Conservation (phyloP, 2,888 invertebrate species). For the Drosophila borealis region DNA sequence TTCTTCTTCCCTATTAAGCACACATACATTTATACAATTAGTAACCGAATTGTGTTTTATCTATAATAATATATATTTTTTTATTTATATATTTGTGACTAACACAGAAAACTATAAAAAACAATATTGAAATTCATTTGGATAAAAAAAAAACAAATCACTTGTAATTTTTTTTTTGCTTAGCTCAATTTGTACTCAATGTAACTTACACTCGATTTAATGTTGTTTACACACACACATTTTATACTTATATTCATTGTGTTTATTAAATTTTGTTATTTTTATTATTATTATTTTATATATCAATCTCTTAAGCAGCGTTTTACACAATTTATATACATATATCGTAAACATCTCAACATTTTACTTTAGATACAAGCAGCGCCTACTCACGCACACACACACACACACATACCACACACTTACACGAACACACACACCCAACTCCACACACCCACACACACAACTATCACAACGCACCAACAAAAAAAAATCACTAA, state of each 20-base stretch:
- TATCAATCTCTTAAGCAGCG: conserved; percentile 34
- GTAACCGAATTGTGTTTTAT: conserved; percentile 19
- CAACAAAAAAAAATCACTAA: conserved; percentile 45
- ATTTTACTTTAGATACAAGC: conserved; percentile 68
- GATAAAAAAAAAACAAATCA: conserved; percentile 32
- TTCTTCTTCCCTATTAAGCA: conserved; percentile 21
- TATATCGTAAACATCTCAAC: conserved; percentile 34
- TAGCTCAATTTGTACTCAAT: conserved; percentile 55
- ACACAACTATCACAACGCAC: conserved; percentile 45
- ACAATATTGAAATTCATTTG: conserved; percentile 24
- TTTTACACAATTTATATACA: conserved; percentile 20
- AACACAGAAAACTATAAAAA: conserved; percentile 47
- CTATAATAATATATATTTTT: conserved; percentile 15
- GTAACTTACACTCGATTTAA: conserved; percentile 48
- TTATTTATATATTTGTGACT: conserved; percentile 44
- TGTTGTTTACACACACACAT: conserved; percentile 36
- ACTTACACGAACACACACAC: conserved; percentile 19
- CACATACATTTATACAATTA: conserved; percentile 24
- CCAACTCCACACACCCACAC: conserved; percentile 21
- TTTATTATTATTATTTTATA: conserved; percentile 17
- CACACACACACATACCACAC: conserved; percentile 29
- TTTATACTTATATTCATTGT: conserved; percentile 39
- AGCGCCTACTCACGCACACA: conserved; percentile 63
- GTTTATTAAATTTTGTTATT: conserved; percentile 36
- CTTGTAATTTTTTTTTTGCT: conserved; percentile 56